Percentiles rank a stretch among this genome's conserved stretches.
Conservation (phyloP, 2,888 invertebrate species). For the Hydroisotoma schaefferi region DNA sequence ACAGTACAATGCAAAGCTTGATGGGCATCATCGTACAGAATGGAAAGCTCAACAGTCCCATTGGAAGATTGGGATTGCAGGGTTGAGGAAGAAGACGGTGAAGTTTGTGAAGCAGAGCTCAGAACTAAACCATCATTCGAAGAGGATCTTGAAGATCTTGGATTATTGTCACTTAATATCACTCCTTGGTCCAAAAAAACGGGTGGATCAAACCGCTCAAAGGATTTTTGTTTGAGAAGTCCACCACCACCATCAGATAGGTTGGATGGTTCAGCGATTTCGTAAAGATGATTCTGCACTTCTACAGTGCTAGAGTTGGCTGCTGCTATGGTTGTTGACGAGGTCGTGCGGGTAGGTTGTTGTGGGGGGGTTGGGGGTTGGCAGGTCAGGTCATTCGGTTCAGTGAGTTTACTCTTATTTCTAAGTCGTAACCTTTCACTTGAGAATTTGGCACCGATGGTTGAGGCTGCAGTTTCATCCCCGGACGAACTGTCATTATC, state of each 20-base stretch:
- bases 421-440: slow-evolving; percentile 16
- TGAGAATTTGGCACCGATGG: slow-evolving; percentile 12
- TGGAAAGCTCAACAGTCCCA: slow-evolving; percentile 70
- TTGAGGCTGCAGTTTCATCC: slow-evolving; percentile 31
- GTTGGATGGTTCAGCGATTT: slow-evolving; percentile 24
- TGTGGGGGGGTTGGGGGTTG: too few relatives aligned
- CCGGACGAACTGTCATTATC: slow-evolving; percentile 47
- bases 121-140: slow-evolving; percentile 28
- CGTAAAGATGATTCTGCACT: slow-evolving; percentile 21
- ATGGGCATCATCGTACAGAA: slow-evolving; percentile 72
- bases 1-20: slow-evolving; percentile 77
- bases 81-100: slow-evolving; percentile 3
- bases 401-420: slow-evolving; percentile 6
- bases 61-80: slow-evolving; percentile 44
- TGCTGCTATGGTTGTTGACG: not conserved
- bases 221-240: slow-evolving; percentile 14
- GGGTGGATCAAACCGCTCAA: slow-evolving; percentile 24
- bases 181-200: slow-evolving; percentile 9
- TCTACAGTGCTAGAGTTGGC: not conserved
- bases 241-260: slow-evolving; percentile 17
- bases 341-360: not conserved
- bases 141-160: slow-evolving; percentile 30
- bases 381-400: not conserved
- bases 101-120: slow-evolving; percentile 10
- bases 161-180: slow-evolving; percentile 26